phyloP scores from a whole-genome alignment of 2,113 vertebrate genomes.

The Speoplatyrhinus poulsoni region DNA sequence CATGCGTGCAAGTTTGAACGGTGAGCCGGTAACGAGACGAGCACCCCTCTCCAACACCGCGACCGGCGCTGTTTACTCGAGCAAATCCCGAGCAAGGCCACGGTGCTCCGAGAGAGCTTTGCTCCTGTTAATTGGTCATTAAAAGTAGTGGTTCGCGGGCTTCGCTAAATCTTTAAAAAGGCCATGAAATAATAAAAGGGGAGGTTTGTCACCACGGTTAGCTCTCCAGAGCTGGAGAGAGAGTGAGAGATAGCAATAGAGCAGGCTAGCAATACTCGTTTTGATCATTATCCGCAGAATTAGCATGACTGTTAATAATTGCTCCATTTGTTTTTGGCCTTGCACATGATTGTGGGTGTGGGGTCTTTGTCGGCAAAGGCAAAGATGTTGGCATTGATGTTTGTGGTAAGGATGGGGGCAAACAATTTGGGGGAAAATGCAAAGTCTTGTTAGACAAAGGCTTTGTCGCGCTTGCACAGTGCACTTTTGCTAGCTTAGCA shows the following conservation, averaged over 20 bases:
- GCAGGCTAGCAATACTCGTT: slow-evolving; percentile 58
- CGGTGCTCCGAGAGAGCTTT: slow-evolving; percentile 66
- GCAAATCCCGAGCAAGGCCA: slow-evolving; percentile 71
- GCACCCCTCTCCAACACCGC: slow-evolving; percentile 47
- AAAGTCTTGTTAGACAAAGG: too few relatives aligned
- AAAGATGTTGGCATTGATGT: slow-evolving; percentile 70
- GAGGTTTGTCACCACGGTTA: slow-evolving; percentile 69
- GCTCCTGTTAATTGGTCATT: slow-evolving; percentile 83
- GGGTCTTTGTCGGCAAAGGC: slow-evolving; percentile 59
- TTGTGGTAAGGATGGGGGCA: slow-evolving; percentile 6
- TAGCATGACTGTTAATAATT: slow-evolving; percentile 77
- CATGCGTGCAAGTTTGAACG: slow-evolving; percentile 56
- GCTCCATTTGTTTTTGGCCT: slow-evolving; percentile 70
- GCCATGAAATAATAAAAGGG: slow-evolving; percentile 78
- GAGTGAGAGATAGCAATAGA: slow-evolving; percentile 44
- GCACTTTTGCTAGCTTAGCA: too few relatives aligned
- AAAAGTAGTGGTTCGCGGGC: slow-evolving; percentile 78
- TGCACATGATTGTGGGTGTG: slow-evolving; percentile 66
- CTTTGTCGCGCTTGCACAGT: too few relatives aligned
- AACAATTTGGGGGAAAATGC: too few relatives aligned
- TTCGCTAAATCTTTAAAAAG: slow-evolving; percentile 83
- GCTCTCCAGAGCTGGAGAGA: slow-evolving; percentile 60
- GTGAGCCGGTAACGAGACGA: slow-evolving; percentile 66
- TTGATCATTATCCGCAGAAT: slow-evolving; percentile 79
- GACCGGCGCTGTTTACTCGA: slow-evolving; percentile 72